Evolutionary conservation across 2,888 invertebrate species (phyloP).

Genomic region (Bombyx huttoni): DNA sequence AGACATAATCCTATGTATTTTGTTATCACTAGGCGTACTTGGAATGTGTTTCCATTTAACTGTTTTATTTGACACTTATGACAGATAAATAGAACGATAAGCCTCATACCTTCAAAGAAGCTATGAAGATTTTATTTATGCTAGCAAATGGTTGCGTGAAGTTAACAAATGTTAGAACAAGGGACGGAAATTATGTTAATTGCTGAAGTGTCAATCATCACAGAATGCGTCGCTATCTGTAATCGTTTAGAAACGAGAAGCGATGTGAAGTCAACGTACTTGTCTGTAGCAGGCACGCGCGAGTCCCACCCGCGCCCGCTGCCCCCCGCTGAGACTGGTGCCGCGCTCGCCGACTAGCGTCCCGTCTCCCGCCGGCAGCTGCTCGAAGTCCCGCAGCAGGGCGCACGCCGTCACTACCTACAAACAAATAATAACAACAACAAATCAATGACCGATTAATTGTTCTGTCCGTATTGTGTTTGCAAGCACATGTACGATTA

Average conservation of each 20-base stretch:
- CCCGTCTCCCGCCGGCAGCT: slow-evolving; percentile 79
- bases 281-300: slow-evolving; percentile 84
- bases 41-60: too few relatives aligned
- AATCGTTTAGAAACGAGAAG: not conserved
- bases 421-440: slow-evolving; percentile 1
- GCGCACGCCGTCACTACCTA: slow-evolving; percentile 75
- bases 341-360: slow-evolving; percentile 86
- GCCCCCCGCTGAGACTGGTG: slow-evolving; percentile 83
- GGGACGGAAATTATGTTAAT: too few relatives aligned
- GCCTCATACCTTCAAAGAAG: too few relatives aligned
- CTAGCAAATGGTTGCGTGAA: too few relatives aligned
- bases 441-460: not conserved
- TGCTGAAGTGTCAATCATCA: too few relatives aligned
- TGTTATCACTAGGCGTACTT: too few relatives aligned
- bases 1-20: too few relatives aligned
- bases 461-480: not conserved
- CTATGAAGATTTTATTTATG: too few relatives aligned
- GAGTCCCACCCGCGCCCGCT: slow-evolving; percentile 83
- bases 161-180: too few relatives aligned
- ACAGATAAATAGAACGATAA: too few relatives aligned
- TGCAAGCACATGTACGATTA: not conserved
- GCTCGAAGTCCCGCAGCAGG: slow-evolving; percentile 76
- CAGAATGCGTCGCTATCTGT: not conserved
- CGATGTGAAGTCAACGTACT: slow-evolving; percentile 55
- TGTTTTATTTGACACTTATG: too few relatives aligned